phyloP scores from a whole-genome alignment of 2,113 vertebrate species.

The Galemys pyrenaicus region DNA sequence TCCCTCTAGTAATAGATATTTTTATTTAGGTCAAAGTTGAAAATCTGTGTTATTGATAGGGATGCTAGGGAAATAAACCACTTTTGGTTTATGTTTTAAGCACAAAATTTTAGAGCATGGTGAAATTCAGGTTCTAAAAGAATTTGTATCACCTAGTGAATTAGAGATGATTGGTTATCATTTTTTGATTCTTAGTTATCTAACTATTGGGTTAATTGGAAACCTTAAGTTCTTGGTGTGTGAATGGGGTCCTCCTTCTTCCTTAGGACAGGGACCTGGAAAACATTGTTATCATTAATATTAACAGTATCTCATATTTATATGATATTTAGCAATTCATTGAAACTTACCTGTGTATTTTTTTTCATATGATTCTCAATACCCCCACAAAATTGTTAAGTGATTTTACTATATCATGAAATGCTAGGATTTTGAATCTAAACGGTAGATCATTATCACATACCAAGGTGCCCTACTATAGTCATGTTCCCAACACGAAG shows the following conservation, averaged over 20 bases:
- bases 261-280: neutral
- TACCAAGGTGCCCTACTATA: neutral
- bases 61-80: neutral
- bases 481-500: neutral
- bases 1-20: neutral
- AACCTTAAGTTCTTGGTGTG: neutral
- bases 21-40: conserved; percentile 2
- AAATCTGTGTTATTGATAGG: neutral
- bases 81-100: neutral
- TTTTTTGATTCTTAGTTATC: neutral
- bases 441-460: neutral
- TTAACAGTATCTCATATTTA: neutral
- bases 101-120: neutral
- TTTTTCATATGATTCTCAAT: neutral
- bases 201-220: neutral
- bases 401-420: neutral
- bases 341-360: neutral
- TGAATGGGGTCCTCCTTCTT: neutral
- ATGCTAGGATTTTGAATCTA: neutral
- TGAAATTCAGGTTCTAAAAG: neutral
- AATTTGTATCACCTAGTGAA: neutral
- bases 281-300: neutral
- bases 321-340: neutral
- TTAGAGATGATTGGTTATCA: neutral
- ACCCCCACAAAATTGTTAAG: neutral